Base-by-base conservation (phyloP, 2,888 invertebrate species). In the Operophtera brumata region DNA sequence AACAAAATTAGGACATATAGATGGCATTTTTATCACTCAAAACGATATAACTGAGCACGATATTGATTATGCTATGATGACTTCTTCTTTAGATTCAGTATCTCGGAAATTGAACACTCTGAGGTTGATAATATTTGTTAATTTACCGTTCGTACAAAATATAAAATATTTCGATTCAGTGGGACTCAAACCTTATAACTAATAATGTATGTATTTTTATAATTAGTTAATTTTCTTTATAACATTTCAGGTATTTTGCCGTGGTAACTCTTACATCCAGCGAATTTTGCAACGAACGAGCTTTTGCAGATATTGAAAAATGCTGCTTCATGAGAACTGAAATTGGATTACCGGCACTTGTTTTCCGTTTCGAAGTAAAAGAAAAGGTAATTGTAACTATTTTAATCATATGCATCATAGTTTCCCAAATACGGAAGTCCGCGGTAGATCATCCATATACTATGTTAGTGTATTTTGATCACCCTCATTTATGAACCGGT, bases 161-260 rank as follows among this genome's bases (percentile, higher is more conserved):
- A n/a, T n/a, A n/a, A n/a, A n/a, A n/a, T n/a, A n/a, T n/a, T n/a
- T n/a, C n/a, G n/a, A n/a, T n/a, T n/a, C n/a, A n/a, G n/a, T n/a
- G n/a, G n/a, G n/a, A n/a, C n/a, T n/a, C n/a, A n/a, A n/a, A n/a
- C n/a, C n/a, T n/a, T n/a, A n/a, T n/a, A n/a, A n/a, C n/a, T n/a
- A n/a, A n/a, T n/a, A n/a, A n/a, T n/a, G n/a, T n/a, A n/a, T n/a
- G n/a, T n/a, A n/a, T n/a, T n/a, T n/a, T n/a, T n/a, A n/a, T n/a
- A n/a, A n/a, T n/a, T n/a, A n/a, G n/a, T n/a, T n/a, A n/a, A n/a
- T n/a, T n/a, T n/a, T n/a, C n/a, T n/a, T n/a, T n/a, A n/a, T n/a
- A n/a, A n/a, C n/a, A 8, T 63, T 61, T 12, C 47, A 64, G 64
- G 6, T 52, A 60, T 41, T 64, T 60, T 40, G 60, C 48, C 7